Evolutionary conservation across 2,113 vertebrate genomes (phyloP), one percentile per base, ranked within the genome.

Genomic region (Heterochromis multidens): DNA sequence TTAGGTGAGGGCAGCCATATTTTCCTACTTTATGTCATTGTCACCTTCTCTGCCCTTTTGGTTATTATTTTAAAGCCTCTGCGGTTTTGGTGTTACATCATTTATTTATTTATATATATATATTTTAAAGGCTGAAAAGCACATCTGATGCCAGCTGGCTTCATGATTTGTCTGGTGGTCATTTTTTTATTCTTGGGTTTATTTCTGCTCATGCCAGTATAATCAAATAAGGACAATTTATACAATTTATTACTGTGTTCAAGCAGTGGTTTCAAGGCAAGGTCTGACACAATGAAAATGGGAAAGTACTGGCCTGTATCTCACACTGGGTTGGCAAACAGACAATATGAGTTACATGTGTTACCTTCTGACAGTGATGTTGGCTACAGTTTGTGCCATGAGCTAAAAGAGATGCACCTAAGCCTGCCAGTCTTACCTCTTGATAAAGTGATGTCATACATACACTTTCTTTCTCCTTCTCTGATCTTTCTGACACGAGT

Each of bases 331-430:
- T 33, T 65, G 49, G 29, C 19, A 29, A 23, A 27, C 29, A 25
- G 79, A 63, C 84, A 54, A 82, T 70, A 79, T 88, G 60, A 89
- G 31, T 29, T 60, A 60, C 54, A 65, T 56, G 54, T 49, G n/a
- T 87, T 79, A 74, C 4, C 5, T 0, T 35, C 46, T 63, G 77
- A 81, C 27, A 59, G 16, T 25, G n/a, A 74, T 31, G 23, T 37
- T 74, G 40, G n/a, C 37, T 58, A 33, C 49, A 59, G 19, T 67
- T 56, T 54, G 4, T 37, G 13, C 33, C 8, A 17, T 54, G 4
- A 62, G 19, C 76, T 52, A 29, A 80, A 29, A 72, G 23, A 72
- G 16, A 29, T 49, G 65, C 65, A 70, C 23, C 46, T 19, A 70
- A 70, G 46, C 11, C 46, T 7, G 9, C 40, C 46, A 1, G 40